These are phyloP conservation scores for Microchirus variegatus DNA, from an alignment of 2,797 vertebrate genomes.

Conservation along the genomic window DNA sequence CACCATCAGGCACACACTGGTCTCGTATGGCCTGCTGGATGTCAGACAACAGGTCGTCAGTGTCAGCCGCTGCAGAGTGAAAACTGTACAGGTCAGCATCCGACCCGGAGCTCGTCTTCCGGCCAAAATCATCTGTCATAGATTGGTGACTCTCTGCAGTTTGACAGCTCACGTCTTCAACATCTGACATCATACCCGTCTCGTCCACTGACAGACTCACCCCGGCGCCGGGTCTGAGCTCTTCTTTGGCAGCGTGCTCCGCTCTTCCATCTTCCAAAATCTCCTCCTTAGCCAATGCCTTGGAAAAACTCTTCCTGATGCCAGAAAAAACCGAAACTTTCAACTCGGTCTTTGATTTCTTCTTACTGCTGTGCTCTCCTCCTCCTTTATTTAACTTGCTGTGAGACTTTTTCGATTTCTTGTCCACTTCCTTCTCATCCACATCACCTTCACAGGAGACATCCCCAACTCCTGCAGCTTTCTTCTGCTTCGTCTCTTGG, in stretches of 20 bases:
- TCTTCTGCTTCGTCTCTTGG: constrained; percentile 92
- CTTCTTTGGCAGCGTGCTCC: constrained; percentile 69
- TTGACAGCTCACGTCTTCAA: constrained; percentile 78
- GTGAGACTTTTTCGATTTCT: constrained; percentile 87
- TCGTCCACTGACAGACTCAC: constrained; percentile 80
- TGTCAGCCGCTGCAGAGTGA: constrained; percentile 90
- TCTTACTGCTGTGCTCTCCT: constrained; percentile 76
- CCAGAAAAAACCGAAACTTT: constrained; percentile 91
- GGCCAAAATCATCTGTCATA: constrained; percentile 76
- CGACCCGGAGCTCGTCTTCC: constrained; percentile 89
- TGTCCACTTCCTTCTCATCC: constrained; percentile 83
- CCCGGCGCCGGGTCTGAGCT: constrained; percentile 77
- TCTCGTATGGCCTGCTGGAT: constrained; percentile 90
- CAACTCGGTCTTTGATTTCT: constrained; percentile 87
- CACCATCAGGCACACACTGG: constrained; percentile 71
- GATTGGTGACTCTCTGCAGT: constrained; percentile 71
- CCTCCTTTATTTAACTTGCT: constrained; percentile 80
- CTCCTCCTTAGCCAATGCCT: constrained; percentile 85
- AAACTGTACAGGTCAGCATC: constrained; percentile 96
- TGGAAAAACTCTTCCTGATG: constrained; percentile 89
- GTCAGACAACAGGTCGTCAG: constrained; percentile 91
- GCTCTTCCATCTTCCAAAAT: constrained; percentile 78
- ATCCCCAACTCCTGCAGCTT: constrained; percentile 80
- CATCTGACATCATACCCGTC: constrained; percentile 82
- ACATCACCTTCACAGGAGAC: constrained; percentile 73